Base-by-base conservation (phyloP, 2,797 vertebrate genomes). In the Danio choprae region DNA sequence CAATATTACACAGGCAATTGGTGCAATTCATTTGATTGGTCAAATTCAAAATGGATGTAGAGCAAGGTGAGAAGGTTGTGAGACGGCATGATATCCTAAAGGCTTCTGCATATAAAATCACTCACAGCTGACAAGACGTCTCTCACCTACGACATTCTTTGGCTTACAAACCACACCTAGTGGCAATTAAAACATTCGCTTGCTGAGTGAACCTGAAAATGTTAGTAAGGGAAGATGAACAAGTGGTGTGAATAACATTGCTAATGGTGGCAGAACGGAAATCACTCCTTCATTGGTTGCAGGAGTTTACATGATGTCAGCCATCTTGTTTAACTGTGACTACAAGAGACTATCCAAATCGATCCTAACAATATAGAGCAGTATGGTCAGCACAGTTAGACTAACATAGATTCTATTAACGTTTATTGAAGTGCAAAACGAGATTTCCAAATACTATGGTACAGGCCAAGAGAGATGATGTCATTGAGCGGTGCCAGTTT, bases 1-100 rank as follows among this genome's bases (percentile, higher is more conserved):
- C 92, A 91, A 92, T 94, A 93, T 95, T 91, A 94, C 87, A 90
- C 92, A 92, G 93, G 92, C 94, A 94, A 92, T 90, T 90, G 86
- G 94, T 94, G 95, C 93, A 90, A 91, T 91, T 91, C 90, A 81
- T 81, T 93, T 83, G 78, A 89, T 92, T 93, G 90, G 88, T 89
- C 85, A 90, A 89, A 91, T 88, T 82, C 85, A 4, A 65, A 87
- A 90, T 83, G n/a, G 63, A 88, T 83, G 88, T 78, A 70, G 84
- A 51, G 86, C 90, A 82, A 86, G 88, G 90, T 87, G 85, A 90
- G 84, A 88, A 90, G 84, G 89, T 88, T 79, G 81, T 85, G 85
- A 89, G 89, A 85, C 86, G 80, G 79, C 85, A 75, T 73, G 81
- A 86, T 81, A 85, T 71, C 79, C 85, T 56, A 58, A 40, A 53